Evolutionary conservation across 2,797 vertebrate species (phyloP).

Genomic region (Crypturellus tataupa): DNA sequence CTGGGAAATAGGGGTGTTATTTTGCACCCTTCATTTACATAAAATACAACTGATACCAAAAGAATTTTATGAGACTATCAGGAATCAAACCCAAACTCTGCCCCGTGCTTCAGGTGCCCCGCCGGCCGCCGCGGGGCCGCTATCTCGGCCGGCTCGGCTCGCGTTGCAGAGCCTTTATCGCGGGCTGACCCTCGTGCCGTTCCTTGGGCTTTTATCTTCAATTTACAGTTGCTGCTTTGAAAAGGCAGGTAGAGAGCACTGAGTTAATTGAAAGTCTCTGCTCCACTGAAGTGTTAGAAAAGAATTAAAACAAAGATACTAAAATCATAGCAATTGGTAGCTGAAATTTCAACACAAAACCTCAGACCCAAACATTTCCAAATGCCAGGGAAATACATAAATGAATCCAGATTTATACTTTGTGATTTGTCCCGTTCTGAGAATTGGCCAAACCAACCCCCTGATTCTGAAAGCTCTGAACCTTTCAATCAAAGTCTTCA

Average conservation of each 20-base stretch:
- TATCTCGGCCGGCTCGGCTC: background rate
- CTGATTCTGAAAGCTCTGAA: background rate
- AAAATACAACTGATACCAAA: background rate
- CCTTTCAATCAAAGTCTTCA: background rate
- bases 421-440: background rate
- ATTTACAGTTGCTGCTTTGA: background rate
- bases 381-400: background rate
- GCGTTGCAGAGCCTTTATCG: background rate
- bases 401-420: background rate
- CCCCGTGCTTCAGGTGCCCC: background rate
- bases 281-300: constrained; percentile 3
- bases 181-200: background rate
- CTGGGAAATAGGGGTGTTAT: background rate
- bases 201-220: background rate
- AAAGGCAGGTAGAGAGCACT: background rate
- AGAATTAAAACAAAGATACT: constrained; percentile 44
- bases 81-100: background rate
- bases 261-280: background rate
- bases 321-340: constrained; percentile 24
- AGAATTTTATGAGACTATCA: background rate
- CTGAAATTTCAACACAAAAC: constrained; percentile 35
- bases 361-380: constrained; percentile 30
- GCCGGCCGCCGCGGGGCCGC: background rate
- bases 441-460: background rate
- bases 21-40: background rate